These are phyloP conservation scores for Drosophila obscura DNA, from an alignment of 1,140 invertebrate genomes.

Conservation along the genomic window DNA sequence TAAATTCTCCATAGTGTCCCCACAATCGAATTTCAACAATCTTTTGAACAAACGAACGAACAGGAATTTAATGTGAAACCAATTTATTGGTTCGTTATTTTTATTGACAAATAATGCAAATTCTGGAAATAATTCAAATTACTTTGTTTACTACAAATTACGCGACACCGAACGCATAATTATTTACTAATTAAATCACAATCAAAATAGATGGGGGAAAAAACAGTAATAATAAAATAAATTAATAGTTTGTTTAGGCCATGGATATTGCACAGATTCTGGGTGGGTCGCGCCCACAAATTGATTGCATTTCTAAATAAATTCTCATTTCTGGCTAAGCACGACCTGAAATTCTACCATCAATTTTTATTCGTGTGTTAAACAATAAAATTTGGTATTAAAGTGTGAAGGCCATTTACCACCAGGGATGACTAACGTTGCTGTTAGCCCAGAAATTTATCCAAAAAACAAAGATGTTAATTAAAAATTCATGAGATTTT, in stretches of 20 bases:
- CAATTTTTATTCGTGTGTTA: constrained; percentile 31
- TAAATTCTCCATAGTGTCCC: not conserved
- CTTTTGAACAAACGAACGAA: constrained; percentile 29
- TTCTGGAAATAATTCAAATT: constrained; percentile 30
- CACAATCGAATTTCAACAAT: constrained; percentile 18
- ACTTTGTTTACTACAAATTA: constrained; percentile 55
- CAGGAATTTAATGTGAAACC: not conserved
- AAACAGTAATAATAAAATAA: constrained; percentile 18
- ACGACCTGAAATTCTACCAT: constrained; percentile 21
- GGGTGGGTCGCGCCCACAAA: constrained; percentile 14
- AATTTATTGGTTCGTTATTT: not conserved
- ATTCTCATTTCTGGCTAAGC: constrained; percentile 22
- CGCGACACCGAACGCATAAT: constrained; percentile 50
- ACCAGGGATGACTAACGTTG: not conserved
- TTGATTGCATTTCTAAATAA: constrained; percentile 45
- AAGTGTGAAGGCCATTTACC: constrained; percentile 24
- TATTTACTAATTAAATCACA: constrained; percentile 68
- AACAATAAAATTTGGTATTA: constrained; percentile 13
- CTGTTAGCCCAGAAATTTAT: not conserved
- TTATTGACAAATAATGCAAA: constrained; percentile 45
- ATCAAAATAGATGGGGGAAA: constrained; percentile 36
- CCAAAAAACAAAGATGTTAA: constrained; percentile 29
- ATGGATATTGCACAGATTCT: constrained; percentile 20
- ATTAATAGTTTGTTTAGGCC: constrained; percentile 17
- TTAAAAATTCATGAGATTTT: constrained; percentile 23